Conservation (phyloP, 2,888 invertebrate species). For the Hirtodrosophila trivittata region DNA sequence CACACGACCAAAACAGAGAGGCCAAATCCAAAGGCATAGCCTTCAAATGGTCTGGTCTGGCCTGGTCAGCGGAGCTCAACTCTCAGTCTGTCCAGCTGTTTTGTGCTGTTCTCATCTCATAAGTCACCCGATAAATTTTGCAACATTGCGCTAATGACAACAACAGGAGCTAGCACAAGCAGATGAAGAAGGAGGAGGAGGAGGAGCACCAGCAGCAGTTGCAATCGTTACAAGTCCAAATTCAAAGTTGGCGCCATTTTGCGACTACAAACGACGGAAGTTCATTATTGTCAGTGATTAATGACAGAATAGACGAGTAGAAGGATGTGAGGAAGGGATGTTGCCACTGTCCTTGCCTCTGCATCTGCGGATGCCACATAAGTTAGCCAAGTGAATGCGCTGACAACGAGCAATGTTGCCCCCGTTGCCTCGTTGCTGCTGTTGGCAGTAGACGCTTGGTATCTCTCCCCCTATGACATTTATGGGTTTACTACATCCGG, state of each 20-base stretch:
- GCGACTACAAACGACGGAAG: conserved; percentile 78
- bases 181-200: neutral
- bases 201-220: conserved; percentile 7
- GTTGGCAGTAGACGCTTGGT: conserved; percentile 53
- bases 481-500: conserved; percentile 73
- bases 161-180: conserved; percentile 32
- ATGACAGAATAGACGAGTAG: conserved; percentile 63
- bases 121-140: conserved; percentile 79
- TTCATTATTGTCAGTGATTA: conserved; percentile 83
- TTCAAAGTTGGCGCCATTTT: conserved; percentile 60
- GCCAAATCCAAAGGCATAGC: conserved; percentile 15
- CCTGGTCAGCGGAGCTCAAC: neutral
- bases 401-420: conserved; percentile 37
- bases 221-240: conserved; percentile 37
- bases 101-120: conserved; percentile 48
- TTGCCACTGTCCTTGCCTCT: neutral
- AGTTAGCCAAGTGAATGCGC: conserved; percentile 57
- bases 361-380: conserved; percentile 64
- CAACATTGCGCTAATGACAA: conserved; percentile 80
- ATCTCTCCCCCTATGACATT: conserved; percentile 49
- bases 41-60: conserved; percentile 4
- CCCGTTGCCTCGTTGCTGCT: conserved; percentile 26
- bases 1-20: conserved; percentile 67
- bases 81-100: conserved; percentile 35
- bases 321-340: conserved; percentile 14